phyloP scores from a whole-genome alignment of 2,113 vertebrate genomes.

The Ailuropoda melanoleuca region DNA sequence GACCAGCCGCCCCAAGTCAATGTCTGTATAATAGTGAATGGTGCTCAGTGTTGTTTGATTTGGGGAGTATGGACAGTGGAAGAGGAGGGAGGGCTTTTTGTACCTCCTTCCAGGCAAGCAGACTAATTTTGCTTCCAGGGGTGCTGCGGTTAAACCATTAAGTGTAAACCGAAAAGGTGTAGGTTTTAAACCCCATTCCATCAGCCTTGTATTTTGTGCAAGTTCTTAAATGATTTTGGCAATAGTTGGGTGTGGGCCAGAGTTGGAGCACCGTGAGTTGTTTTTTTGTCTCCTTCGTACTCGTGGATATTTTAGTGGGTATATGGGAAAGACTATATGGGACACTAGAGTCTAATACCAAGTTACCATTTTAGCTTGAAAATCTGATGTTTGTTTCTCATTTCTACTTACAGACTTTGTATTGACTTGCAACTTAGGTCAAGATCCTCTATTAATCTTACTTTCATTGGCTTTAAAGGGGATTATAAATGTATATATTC shows the following conservation, averaged over 20 bases:
- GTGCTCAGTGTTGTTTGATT: neutral
- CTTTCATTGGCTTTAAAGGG: slow-evolving; percentile 2
- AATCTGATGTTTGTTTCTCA: neutral
- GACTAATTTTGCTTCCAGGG: neutral
- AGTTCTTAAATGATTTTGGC: neutral
- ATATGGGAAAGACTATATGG: neutral
- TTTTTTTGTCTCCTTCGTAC: neutral
- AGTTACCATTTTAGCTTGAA: neutral
- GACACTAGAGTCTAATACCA: neutral
- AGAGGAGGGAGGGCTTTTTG: neutral
- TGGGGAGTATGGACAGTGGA: neutral
- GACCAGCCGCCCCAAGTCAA: neutral
- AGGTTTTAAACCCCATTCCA: neutral
- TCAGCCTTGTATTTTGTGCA: neutral
- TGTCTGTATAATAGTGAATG: fast-evolving
- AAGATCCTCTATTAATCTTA: neutral
- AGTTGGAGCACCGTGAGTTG: neutral
- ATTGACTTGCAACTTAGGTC: neutral
- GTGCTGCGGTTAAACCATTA: neutral
- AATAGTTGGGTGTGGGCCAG: neutral
- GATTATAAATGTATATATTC: slow-evolving; percentile 30
- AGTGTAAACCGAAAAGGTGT: neutral
- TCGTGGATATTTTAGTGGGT: neutral
- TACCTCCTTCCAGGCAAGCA: neutral
- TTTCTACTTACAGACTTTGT: slow-evolving; percentile 29